Percentiles rank a stretch among this genome's conserved stretches.
Evolutionary conservation across 2,797 vertebrate genomes (phyloP).

Genomic region (Peromyscus attwateri): DNA sequence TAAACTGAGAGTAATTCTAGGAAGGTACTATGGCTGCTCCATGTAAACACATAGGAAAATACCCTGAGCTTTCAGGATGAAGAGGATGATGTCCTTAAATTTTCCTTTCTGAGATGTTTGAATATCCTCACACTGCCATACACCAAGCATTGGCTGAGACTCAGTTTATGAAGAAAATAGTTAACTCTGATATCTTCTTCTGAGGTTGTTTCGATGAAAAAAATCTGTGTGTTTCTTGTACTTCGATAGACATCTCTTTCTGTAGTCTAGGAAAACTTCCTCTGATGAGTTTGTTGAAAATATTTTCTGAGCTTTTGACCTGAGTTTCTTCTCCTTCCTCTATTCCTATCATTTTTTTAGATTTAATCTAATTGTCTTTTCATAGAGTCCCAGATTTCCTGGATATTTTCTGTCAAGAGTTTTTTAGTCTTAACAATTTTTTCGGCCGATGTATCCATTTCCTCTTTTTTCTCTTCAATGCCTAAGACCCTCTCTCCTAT

Average conservation of each 20-base stretch:
- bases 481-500: not conserved
- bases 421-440: not conserved
- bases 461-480: not conserved
- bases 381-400: not conserved
- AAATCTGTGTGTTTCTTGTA: too few species aligned
- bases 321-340: not conserved
- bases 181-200: not conserved
- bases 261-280: too few species aligned
- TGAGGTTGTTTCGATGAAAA: not conserved
- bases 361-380: not conserved
- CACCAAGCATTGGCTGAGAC: not conserved
- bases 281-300: too few species aligned
- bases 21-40: not conserved
- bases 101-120: conserved; percentile 6
- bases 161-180: not conserved
- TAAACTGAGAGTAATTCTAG: not conserved
- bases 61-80: not conserved
- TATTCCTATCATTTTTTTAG: too few species aligned
- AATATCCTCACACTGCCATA: not conserved
- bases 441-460: not conserved
- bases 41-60: not conserved
- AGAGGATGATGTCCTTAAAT: not conserved
- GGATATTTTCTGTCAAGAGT: not conserved
- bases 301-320: not conserved
- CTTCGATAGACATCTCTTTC: too few species aligned